Percentiles rank a stretch among this genome's conserved stretches.
Conservation (phyloP, 2,113 vertebrate genomes). For the Xiphias gladius region DNA sequence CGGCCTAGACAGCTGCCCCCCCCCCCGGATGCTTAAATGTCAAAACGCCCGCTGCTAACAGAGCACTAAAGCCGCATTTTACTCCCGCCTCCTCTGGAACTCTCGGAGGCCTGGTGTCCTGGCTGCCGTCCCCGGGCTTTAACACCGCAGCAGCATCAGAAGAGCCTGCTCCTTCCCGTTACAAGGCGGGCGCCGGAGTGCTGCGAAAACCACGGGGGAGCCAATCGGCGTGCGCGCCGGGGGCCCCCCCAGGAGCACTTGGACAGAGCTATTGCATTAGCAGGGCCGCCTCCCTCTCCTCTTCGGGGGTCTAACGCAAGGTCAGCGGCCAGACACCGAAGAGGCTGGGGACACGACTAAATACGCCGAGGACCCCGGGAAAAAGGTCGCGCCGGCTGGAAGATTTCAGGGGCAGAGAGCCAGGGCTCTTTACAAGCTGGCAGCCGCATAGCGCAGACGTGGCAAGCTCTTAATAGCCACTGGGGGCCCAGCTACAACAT, state of each 20-base stretch:
- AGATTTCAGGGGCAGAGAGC: constrained; percentile 12
- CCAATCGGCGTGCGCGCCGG: constrained; percentile 31
- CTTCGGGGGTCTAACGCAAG: constrained; percentile 32
- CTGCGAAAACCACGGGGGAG: constrained; percentile 56
- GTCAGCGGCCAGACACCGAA: constrained; percentile 36
- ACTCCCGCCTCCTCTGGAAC: constrained; percentile 2
- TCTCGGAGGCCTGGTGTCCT: background rate
- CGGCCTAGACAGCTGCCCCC: background rate
- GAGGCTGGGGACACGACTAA: constrained; percentile 35
- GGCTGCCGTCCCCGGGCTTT: background rate
- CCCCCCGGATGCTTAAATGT: background rate
- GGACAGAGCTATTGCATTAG: constrained; percentile 72
- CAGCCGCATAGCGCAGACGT: constrained; percentile 23
- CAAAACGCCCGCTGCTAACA: constrained; percentile 6
- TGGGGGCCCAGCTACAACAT: background rate
- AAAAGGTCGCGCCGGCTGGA: constrained; percentile 51
- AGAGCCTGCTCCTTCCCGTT: constrained; percentile 21
- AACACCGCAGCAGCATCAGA: constrained; percentile 9
- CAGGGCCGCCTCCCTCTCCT: constrained; percentile 47
- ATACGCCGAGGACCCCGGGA: constrained; percentile 1
- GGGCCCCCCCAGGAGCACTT: constrained; percentile 55
- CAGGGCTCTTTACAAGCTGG: constrained; percentile 39
- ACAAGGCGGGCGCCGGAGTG: constrained; percentile 62
- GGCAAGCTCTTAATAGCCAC: constrained; percentile 39
- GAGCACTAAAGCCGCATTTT: constrained; percentile 11